Evolutionary conservation across 2,888 invertebrate species (phyloP).

Genomic region (Ernsta delagoae): DNA sequence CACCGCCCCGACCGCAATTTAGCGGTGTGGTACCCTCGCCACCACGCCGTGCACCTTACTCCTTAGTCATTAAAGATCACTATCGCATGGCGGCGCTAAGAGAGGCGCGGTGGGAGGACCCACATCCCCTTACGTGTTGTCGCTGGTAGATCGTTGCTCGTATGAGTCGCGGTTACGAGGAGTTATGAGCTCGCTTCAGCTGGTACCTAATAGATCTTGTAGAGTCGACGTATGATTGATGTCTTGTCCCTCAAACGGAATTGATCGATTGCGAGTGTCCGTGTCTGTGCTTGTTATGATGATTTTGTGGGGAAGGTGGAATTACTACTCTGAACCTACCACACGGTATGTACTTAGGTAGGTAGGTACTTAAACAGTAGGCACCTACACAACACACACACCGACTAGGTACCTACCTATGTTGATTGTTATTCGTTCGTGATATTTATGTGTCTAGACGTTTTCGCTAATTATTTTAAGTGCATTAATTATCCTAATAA

Average conservation of each 20-base stretch:
- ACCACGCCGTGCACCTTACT: constrained; percentile 69
- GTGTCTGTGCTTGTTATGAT: background rate
- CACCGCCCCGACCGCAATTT: constrained; percentile 77
- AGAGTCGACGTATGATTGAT: constrained; percentile 43
- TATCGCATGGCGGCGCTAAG: constrained; percentile 54
- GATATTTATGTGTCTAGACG: background rate
- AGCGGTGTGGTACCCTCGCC: constrained; percentile 61
- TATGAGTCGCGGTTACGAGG: constrained; percentile 8
- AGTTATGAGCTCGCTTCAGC: constrained; percentile 37
- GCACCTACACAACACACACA: too few relatives aligned
- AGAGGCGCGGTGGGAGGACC: constrained; percentile 67
- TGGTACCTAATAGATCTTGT: constrained; percentile 55
- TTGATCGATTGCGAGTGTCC: constrained; percentile 20
- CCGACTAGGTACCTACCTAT: too few relatives aligned
- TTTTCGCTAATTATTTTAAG: background rate
- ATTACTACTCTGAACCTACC: too few relatives aligned
- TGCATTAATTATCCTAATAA: too few relatives aligned
- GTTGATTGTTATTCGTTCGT: background rate
- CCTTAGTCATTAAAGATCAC: constrained; percentile 72
- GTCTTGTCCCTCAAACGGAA: constrained; percentile 9
- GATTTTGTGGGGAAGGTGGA: background rate
- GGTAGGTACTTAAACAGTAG: too few relatives aligned
- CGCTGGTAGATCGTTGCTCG: constrained; percentile 53
- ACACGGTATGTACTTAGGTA: too few relatives aligned
- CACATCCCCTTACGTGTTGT: constrained; percentile 75